Evolutionary conservation across 2,113 vertebrate genomes (phyloP), one percentile per base, ranked within the genome.

Genomic region (Sapajus apella): DNA sequence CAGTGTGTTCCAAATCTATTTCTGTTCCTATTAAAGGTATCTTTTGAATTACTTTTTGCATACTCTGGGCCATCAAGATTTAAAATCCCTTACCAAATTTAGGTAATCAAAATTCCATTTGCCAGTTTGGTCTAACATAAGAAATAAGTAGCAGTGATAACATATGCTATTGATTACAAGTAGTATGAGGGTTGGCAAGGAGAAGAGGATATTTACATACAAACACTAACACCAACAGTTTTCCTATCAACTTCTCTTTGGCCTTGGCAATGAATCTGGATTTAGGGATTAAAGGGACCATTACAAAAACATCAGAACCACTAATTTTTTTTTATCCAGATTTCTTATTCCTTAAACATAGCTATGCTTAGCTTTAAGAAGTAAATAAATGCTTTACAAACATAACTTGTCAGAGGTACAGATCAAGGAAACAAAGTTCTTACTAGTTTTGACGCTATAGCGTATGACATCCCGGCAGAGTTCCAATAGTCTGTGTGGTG

Each of bases 361-460:
- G 2, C 23, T 75, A 75, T 25, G 40, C 18, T 61, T 2, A 0
- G 0, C 6, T 68, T 91, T 77, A 6, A 73, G 80, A 95, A 50
- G 37, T 89, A 73, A 96, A 81, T 58, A 84, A 47, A 50, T 35
- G 95, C 85, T 84, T 40, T 30, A 95, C 55, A 40, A 80, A 95
- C 8, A 37, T 45, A 68, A 83, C n/a, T 77, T 93, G 40, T 37
- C 37, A 76, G 70, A 40, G n/a, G 14, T 61, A 50, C 8, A 75
- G 40, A n/a, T 32, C 23, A 35, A 52, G 61, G 95, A 94, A 86
- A 30, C 14, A 93, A 37, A 50, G 93, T 72, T 96, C 98, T 96
- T 98, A 99, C 99, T 98, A 75, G 99, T 99, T 99, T 99, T 99
- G 97, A 99, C 99, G 20, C 99, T 99, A 98, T 99, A 99, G 93